A percentile compares a stretch with the other conserved stretches of the same genome.
phyloP scores from a whole-genome alignment of 2,888 invertebrate genomes.

The Pyrgus malvae region DNA sequence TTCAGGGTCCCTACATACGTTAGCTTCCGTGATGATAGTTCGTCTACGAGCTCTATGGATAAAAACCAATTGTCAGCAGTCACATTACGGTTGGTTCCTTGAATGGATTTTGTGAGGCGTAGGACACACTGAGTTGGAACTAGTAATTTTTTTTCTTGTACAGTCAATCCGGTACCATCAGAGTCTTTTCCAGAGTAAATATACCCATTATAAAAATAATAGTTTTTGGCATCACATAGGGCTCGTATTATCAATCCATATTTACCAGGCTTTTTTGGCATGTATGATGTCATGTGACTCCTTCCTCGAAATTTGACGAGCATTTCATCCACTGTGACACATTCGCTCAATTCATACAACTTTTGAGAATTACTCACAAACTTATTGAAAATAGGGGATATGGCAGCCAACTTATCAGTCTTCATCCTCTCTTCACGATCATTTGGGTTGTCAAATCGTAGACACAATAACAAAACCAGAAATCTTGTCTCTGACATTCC shows the following conservation, averaged over 20 bases:
- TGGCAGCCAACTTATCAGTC: constrained; percentile 32
- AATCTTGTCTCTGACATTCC: background rate
- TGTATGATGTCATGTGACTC: constrained; percentile 35
- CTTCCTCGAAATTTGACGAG: constrained; percentile 36
- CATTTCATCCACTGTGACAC: constrained; percentile 38
- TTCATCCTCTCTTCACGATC: background rate
- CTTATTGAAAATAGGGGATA: constrained; percentile 35
- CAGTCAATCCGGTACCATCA: constrained; percentile 25
- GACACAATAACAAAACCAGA: background rate
- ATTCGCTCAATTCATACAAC: constrained; percentile 34
- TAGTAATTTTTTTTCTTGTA: background rate
- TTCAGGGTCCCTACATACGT: background rate
- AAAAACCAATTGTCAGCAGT: background rate
- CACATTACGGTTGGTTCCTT: background rate
- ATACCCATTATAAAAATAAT: constrained; percentile 31
- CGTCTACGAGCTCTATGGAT: background rate
- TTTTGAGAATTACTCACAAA: constrained; percentile 36
- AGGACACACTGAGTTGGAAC: background rate
- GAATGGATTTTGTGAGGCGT: background rate
- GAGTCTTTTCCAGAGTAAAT: constrained; percentile 30
- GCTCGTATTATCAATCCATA: constrained; percentile 29
- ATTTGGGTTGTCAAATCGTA: background rate
- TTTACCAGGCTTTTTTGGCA: constrained; percentile 35
- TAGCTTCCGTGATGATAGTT: background rate
- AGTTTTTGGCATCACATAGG: constrained; percentile 31